Base-by-base conservation (phyloP, 2,797 vertebrate genomes). In the Siniperca obscura region DNA sequence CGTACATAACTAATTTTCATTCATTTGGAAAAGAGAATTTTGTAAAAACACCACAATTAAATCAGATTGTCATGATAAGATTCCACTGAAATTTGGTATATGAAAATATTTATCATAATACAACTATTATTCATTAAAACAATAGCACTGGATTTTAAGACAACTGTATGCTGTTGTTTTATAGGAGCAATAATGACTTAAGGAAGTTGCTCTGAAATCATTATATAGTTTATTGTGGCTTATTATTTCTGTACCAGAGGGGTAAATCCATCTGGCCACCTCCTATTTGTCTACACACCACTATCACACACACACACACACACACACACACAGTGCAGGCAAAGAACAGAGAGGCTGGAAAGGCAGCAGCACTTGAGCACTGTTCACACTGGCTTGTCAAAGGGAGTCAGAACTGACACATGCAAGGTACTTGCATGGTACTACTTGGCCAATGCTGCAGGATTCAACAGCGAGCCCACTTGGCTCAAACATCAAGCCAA, bases 331-430 rank as follows among this genome's bases (percentile, higher is more conserved):
- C 27, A 50, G 42, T 5, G 9, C 34, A 22, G 2, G 38, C 50
- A 70, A 25, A 84, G 53, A 77, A 22, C 7, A 69, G 52, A 72
- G 27, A 59, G 22, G 60, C 65, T 25, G 48, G 36, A 78, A 21
- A 70, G 62, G 69, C 68, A 42, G 56, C 70, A 61, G 38, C 61
- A 74, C 48, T 79, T 75, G 40, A 83, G 74, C 78, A 50, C 52
- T 86, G 90, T 62, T 86, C 76, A 80, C 77, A 75, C 62, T 25
- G 60, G 30, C 64, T 75, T 76, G 84, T 87, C 67, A 90, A 66
- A 79, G n/a, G 9, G 69, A 85, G 74, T 56, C 73, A 83, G 78
- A 72, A 71, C 77, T 64, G 81, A 88, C 85, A 88, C 76, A 59
- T 66, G 77, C 70, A 40, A 44, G 81, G 60, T 25, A 74, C 75